These are phyloP conservation scores for Tenthredo livida DNA, from an alignment of 2,888 invertebrate genomes.

Conservation along the genomic window DNA sequence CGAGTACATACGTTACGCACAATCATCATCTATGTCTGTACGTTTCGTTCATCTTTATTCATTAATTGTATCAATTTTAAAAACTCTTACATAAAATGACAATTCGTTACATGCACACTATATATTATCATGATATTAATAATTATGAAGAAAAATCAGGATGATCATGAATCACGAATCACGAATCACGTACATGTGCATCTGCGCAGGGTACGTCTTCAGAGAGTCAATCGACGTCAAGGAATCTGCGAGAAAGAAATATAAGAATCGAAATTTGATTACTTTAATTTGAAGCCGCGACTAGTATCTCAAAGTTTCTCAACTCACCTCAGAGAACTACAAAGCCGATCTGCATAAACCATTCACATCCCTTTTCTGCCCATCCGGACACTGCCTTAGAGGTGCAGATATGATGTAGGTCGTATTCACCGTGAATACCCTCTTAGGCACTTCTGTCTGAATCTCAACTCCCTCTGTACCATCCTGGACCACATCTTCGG, in stretches of 20 bases:
- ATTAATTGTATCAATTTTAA: neutral
- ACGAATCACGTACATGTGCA: neutral
- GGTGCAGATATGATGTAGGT: slow-evolving; percentile 31
- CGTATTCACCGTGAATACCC: neutral
- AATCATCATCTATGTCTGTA: neutral
- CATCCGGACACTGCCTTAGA: neutral
- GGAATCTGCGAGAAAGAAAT: neutral
- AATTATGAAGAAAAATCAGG: neutral
- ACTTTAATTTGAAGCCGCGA: neutral
- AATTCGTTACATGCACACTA: too few species aligned
- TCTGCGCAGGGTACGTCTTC: neutral
- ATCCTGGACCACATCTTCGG: neutral
- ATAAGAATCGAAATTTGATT: neutral
- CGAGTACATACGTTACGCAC: too few species aligned
- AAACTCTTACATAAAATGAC: neutral
- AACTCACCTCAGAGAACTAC: neutral
- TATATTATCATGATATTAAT: too few species aligned
- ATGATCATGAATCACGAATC: neutral
- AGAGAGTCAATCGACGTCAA: neutral
- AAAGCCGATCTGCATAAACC: neutral
- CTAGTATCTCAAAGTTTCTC: too few species aligned
- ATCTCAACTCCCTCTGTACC: neutral
- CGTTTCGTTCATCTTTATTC: neutral
- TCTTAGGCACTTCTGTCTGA: neutral
- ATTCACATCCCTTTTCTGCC: neutral